These are phyloP conservation scores for Hippopotamyrus pictus DNA, from an alignment of 2,797 vertebrate genomes.

Conservation along the genomic window DNA sequence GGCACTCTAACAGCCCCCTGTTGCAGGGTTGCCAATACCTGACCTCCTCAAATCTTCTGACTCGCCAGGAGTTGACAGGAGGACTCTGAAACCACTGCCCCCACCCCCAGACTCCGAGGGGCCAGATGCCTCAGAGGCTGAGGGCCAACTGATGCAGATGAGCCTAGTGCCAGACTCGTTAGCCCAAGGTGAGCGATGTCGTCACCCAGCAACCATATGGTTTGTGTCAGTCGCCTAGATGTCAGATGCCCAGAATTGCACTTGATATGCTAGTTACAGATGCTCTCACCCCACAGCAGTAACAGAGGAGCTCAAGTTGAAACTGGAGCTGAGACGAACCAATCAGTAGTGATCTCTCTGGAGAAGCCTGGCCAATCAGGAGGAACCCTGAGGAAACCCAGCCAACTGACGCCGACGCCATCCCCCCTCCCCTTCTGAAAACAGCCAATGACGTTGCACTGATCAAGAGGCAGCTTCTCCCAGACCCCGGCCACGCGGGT, in stretches of 20 bases:
- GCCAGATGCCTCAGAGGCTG: background rate
- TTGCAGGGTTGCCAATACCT: background rate
- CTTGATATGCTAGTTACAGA: background rate
- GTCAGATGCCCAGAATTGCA: background rate
- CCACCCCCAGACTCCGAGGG: background rate
- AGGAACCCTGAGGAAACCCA: slow-evolving; percentile 18
- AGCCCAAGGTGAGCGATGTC: slow-evolving; percentile 40
- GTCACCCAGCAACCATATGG: background rate
- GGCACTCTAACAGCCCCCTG: background rate
- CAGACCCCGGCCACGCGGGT: background rate
- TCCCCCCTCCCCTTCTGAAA: slow-evolving; percentile 58
- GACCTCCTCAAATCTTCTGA: background rate
- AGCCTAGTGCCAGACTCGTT: slow-evolving; percentile 66
- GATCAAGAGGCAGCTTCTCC: background rate
- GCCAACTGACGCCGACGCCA: slow-evolving; percentile 50
- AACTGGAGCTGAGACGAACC: slow-evolving; percentile 65
- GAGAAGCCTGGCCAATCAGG: slow-evolving; percentile 16
- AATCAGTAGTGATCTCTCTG: slow-evolving; percentile 55
- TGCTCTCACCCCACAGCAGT: slow-evolving; percentile 46
- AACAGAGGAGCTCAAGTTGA: slow-evolving; percentile 68
- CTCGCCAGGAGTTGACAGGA: background rate
- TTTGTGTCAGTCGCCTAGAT: background rate
- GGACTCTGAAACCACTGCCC: slow-evolving; percentile 10
- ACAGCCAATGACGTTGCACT: background rate
- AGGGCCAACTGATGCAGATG: slow-evolving; percentile 66